Evolutionary conservation across 2,113 vertebrate genomes (phyloP).

Genomic region (Semnornis frantzii): DNA sequence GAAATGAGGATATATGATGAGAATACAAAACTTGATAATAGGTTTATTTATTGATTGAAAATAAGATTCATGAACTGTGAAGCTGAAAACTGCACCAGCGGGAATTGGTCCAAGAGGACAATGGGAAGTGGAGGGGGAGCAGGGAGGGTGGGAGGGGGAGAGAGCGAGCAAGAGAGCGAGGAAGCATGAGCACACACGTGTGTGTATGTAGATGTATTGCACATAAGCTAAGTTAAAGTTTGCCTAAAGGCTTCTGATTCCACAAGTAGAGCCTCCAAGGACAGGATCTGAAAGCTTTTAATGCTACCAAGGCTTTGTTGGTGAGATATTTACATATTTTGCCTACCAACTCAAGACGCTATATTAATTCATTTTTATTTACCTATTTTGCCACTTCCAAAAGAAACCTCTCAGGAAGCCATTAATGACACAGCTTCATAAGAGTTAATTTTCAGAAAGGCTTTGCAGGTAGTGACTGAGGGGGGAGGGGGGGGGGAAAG

Average conservation of each 20-base stretch:
- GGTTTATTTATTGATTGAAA: slow-evolving; percentile 78
- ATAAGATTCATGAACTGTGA: slow-evolving; percentile 80
- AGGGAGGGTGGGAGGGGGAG: too few species aligned
- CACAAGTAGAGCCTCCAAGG: slow-evolving; percentile 31
- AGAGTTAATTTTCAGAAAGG: slow-evolving; percentile 53
- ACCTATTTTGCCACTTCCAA: slow-evolving; percentile 58
- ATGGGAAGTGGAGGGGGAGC: neutral
- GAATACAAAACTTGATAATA: slow-evolving; percentile 74
- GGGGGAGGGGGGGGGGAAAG: neutral
- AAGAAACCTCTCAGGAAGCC: slow-evolving; percentile 56
- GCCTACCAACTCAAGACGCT: slow-evolving; percentile 43
- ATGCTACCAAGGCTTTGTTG: slow-evolving; percentile 48
- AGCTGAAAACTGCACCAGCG: slow-evolving; percentile 64
- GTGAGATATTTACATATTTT: slow-evolving; percentile 54
- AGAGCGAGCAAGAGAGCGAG: too few species aligned
- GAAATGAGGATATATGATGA: slow-evolving; percentile 68
- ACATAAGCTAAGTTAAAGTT: slow-evolving; percentile 45
- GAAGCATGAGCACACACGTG: neutral
- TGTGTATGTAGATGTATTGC: neutral
- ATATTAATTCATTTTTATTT: slow-evolving; percentile 69
- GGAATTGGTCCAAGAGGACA: slow-evolving; percentile 60
- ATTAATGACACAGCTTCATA: slow-evolving; percentile 50
- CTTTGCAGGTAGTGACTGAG: slow-evolving; percentile 58
- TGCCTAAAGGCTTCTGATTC: slow-evolving; percentile 59
- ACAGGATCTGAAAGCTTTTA: slow-evolving; percentile 50